Percentiles rank a stretch among this genome's conserved stretches.
Evolutionary conservation across 1,140 invertebrate species (phyloP).

Genomic region (Anoplolepis gracilipes): DNA sequence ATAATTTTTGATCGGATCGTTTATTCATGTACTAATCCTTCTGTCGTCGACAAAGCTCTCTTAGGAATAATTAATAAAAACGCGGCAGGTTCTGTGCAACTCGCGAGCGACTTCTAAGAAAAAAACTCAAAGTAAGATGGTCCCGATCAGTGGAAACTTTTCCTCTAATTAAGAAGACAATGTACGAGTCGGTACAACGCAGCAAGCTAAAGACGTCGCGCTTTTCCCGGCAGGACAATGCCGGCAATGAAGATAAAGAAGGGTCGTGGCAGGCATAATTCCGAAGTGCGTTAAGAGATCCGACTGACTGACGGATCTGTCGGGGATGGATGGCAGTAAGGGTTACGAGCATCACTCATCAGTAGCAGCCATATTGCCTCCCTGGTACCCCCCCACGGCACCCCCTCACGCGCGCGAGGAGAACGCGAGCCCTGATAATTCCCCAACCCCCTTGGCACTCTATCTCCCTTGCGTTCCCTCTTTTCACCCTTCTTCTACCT

Average conservation of each 20-base stretch:
- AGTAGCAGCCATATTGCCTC: conserved; percentile 84
- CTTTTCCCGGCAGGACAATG: conserved; percentile 58
- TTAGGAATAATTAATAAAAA: conserved; percentile 58
- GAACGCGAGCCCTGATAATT: conserved; percentile 82
- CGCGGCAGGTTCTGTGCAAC: conserved; percentile 22
- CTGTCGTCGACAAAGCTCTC: conserved; percentile 3
- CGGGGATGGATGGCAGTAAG: conserved; percentile 80
- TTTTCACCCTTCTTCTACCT: conserved; percentile 67
- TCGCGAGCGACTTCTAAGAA: conserved; percentile 38
- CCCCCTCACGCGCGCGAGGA: conserved; percentile 68
- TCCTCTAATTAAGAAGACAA: conserved; percentile 61
- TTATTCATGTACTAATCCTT: conserved; percentile 35
- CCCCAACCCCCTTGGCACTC: conserved; percentile 70
- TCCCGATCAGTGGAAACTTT: conserved; percentile 51
- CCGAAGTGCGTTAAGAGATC: conserved; percentile 76
- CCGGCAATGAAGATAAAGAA: conserved; percentile 75
- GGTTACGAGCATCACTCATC: conserved; percentile 85
- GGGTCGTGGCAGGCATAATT: conserved; percentile 74
- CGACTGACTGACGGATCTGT: conserved; percentile 75
- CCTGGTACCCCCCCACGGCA: conserved; percentile 63
- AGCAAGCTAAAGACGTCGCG: conserved; percentile 46
- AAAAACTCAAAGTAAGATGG: conserved; percentile 56
- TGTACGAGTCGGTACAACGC: conserved; percentile 23
- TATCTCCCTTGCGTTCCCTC: conserved; percentile 61
- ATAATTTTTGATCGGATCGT: not conserved